phyloP scores from a whole-genome alignment of 2,797 vertebrate genomes.

The Rhyacichthys aspro region DNA sequence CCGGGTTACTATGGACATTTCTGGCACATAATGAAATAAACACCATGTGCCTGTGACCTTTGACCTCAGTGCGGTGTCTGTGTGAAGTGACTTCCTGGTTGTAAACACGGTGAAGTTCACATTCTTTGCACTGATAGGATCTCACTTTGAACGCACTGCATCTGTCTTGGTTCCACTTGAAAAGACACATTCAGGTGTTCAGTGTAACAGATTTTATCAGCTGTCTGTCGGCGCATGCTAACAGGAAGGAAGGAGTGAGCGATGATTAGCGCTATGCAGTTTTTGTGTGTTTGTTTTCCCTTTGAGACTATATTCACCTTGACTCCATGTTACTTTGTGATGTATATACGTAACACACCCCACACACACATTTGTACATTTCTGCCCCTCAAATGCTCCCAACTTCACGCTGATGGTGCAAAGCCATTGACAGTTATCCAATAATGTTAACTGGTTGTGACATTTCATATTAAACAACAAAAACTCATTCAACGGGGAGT shows the following conservation, averaged over 20 bases:
- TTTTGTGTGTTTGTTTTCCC: too few relatives aligned
- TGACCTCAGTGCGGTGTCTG: conserved; percentile 37
- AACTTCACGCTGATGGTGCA: too few relatives aligned
- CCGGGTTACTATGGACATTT: conserved; percentile 19
- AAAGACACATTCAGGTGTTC: conserved; percentile 17
- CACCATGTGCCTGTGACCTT: conserved; percentile 49
- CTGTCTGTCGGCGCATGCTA: conserved; percentile 2
- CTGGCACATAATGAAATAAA: conserved; percentile 57
- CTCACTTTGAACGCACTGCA: conserved; percentile 33
- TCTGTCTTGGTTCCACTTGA: conserved; percentile 43
- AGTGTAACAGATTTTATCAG: conserved; percentile 16
- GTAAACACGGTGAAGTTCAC: conserved; percentile 41
- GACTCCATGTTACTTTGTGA: too few relatives aligned
- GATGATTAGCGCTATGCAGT: too few relatives aligned
- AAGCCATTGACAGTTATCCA: too few relatives aligned
- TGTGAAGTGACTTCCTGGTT: conserved; percentile 48
- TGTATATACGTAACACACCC: too few relatives aligned
- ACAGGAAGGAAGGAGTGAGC: background rate
- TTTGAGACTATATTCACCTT: too few relatives aligned
- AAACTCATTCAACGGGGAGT: too few relatives aligned
- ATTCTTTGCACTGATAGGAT: conserved; percentile 51
- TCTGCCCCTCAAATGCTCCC: too few relatives aligned
- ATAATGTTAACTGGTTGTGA: too few relatives aligned
- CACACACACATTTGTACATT: too few relatives aligned
- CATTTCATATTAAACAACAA: too few relatives aligned